Percentiles rank a stretch among this genome's conserved stretches.
Evolutionary conservation across 1,140 invertebrate species (phyloP).

Genomic region (Sitodiplosis mosellana): DNA sequence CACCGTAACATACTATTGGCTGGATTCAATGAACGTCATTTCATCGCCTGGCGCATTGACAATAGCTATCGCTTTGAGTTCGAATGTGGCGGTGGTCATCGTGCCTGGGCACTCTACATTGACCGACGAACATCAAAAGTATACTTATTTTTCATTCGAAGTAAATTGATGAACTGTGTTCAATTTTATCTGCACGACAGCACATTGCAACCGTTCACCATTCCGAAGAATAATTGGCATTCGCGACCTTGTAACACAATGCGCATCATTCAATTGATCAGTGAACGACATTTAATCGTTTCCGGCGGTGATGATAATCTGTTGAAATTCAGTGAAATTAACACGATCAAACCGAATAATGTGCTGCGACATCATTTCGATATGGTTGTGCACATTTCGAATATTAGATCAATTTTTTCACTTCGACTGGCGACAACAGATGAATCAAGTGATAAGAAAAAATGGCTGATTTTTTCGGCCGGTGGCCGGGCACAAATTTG

Average conservation of each 20-base stretch:
- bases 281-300: conserved; percentile 3
- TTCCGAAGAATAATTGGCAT: conserved; percentile 13
- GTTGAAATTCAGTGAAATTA: conserved; percentile 13
- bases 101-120: conserved; percentile 18
- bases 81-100: conserved; percentile 19
- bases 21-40: conserved; percentile 21
- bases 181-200: conserved; percentile 5
- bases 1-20: conserved; percentile 9
- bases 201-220: neutral
- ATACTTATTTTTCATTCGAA: conserved; percentile 13
- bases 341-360: neutral
- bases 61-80: conserved; percentile 14
- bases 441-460: neutral
- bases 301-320: conserved; percentile 20
- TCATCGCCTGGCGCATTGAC: conserved; percentile 15
- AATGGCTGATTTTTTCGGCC: conserved; percentile 6
- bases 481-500: conserved; percentile 20
- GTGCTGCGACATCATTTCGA: conserved; percentile 1
- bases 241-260: conserved; percentile 13
- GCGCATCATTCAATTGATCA: conserved; percentile 1
- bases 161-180: conserved; percentile 12
- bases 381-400: neutral
- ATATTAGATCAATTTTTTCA: neutral
- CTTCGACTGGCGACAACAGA: neutral
- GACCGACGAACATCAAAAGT: neutral